These are phyloP conservation scores for Lacanobia wlatinum DNA, from an alignment of 2,888 invertebrate species.

Conservation along the genomic window DNA sequence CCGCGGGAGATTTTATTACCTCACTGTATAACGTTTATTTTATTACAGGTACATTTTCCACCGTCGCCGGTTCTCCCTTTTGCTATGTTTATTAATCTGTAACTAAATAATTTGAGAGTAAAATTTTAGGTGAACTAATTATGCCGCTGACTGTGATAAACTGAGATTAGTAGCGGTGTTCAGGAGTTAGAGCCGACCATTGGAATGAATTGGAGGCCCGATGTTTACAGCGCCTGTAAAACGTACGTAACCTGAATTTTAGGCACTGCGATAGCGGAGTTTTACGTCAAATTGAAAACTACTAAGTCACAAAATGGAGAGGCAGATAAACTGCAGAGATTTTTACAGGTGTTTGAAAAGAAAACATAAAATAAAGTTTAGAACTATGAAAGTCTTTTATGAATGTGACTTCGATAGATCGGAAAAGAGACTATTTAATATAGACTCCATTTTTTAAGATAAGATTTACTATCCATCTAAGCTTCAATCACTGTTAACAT, in stretches of 20 bases:
- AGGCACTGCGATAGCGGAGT: constrained; percentile 20
- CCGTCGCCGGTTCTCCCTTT: constrained; percentile 21
- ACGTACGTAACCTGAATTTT: constrained; percentile 58
- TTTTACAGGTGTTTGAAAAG: constrained; percentile 8
- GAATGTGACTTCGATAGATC: background rate
- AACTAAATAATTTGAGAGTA: constrained; percentile 61
- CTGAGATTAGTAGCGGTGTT: constrained; percentile 59
- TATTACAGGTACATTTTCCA: constrained; percentile 57
- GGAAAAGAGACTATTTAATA: background rate
- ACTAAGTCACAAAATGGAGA: constrained; percentile 28
- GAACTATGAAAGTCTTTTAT: background rate
- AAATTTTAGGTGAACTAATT: constrained; percentile 64
- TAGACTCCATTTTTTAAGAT: background rate
- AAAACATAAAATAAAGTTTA: constrained; percentile 11
- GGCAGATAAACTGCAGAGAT: constrained; percentile 28
- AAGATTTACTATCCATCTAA: background rate
- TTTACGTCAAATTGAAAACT: constrained; percentile 53
- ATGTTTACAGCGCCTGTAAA: constrained; percentile 59
- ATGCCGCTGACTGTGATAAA: constrained; percentile 59
- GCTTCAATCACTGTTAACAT: constrained; percentile 41
- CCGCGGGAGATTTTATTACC: constrained; percentile 54
- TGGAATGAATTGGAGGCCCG: constrained; percentile 51
- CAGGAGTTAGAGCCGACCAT: constrained; percentile 46
- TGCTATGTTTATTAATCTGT: constrained; percentile 56
- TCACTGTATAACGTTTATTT: constrained; percentile 54